Evolutionary conservation across 30 jellyfish, hydroid and myxozoan genomes (phyloP).

Genomic region (Pseudorhiza aurosa): DNA sequence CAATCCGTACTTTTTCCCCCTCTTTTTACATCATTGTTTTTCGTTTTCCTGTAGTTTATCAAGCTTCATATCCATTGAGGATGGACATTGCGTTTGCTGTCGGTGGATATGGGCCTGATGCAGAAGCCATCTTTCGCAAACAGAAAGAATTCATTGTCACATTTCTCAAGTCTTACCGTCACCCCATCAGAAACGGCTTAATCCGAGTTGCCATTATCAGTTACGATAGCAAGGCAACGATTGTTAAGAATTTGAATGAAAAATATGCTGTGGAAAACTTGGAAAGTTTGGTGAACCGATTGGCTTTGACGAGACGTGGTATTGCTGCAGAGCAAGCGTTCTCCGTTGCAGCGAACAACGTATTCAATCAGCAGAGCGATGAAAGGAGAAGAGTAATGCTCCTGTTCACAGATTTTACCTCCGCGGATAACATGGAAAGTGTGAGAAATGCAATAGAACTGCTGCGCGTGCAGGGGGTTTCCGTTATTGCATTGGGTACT

Average conservation of each 20-base stretch:
- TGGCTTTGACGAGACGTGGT: conserved; percentile 45
- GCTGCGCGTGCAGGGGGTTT: conserved; percentile 70
- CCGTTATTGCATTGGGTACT: conserved; percentile 61
- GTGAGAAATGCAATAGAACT: conserved; percentile 31
- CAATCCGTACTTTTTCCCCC: no score
- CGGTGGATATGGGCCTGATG: conserved; percentile 88
- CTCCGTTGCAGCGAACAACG: conserved; percentile 27
- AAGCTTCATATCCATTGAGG: conserved; percentile 36
- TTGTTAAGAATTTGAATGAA: conserved; percentile 50
- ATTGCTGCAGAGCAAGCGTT: conserved; percentile 56
- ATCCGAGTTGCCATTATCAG: conserved; percentile 59
- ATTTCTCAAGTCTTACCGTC: conserved; percentile 75
- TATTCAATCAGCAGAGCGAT: conserved; percentile 49
- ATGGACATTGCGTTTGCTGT: conserved; percentile 85
- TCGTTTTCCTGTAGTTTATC: conserved; percentile 50
- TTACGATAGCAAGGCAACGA: conserved; percentile 37
- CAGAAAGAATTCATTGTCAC: conserved; percentile 74
- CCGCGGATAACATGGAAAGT: conserved; percentile 11
- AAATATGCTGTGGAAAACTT: conserved; percentile 19
- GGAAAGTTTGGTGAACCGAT: conserved; percentile 15
- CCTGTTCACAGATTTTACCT: conserved; percentile 75
- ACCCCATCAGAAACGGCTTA: conserved; percentile 53
- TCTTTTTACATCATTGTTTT: no score
- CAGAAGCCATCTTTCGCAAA: conserved; percentile 60
- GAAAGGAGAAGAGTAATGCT: conserved; percentile 50